phyloP scores from a whole-genome alignment of 30 jellyfish, hydroid and myxozoan genomes.

The Aurelia aurita region DNA sequence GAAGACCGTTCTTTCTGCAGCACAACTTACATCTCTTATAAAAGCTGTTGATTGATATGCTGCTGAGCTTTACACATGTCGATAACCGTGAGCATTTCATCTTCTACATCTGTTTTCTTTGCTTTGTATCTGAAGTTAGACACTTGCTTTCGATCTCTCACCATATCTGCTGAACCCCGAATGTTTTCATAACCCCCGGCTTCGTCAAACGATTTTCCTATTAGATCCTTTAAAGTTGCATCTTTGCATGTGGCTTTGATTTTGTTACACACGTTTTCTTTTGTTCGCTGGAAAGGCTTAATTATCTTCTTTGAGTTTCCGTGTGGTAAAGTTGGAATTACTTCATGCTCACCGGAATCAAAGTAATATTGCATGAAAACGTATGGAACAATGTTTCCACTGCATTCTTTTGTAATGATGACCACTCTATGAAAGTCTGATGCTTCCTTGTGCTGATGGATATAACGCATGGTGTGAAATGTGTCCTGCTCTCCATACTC shows the following conservation, averaged over 20 bases:
- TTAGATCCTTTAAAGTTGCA: constrained; percentile 6
- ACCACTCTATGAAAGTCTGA: constrained; percentile 27
- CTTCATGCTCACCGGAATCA: constrained; percentile 11
- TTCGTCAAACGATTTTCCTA: background rate
- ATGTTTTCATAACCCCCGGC: constrained; percentile 29
- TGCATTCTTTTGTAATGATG: constrained; percentile 8
- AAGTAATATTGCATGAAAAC: constrained; percentile 4
- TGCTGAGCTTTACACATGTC: background rate
- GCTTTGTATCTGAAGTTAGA: background rate
- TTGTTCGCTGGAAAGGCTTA: constrained; percentile 26
- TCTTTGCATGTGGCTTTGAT: constrained; percentile 16
- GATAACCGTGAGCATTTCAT: constrained; percentile 7
- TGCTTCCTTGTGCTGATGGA: constrained; percentile 9
- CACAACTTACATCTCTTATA: background rate
- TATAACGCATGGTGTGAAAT: background rate
- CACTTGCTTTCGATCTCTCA: constrained; percentile 3
- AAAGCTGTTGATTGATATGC: background rate
- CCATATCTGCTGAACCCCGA: background rate
- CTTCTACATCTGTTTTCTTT: background rate
- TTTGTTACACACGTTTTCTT: background rate
- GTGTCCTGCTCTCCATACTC: constrained; percentile 12
- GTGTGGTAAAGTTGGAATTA: constrained; percentile 10
- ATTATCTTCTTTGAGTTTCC: constrained; percentile 28
- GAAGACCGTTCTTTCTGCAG: constrained; percentile 28
- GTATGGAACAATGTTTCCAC: background rate